Percentiles rank a stretch among this genome's conserved stretches.
These are phyloP conservation scores for Spondyliosoma cantharus DNA, from an alignment of 2,797 vertebrate genomes.

Conservation along the genomic window DNA sequence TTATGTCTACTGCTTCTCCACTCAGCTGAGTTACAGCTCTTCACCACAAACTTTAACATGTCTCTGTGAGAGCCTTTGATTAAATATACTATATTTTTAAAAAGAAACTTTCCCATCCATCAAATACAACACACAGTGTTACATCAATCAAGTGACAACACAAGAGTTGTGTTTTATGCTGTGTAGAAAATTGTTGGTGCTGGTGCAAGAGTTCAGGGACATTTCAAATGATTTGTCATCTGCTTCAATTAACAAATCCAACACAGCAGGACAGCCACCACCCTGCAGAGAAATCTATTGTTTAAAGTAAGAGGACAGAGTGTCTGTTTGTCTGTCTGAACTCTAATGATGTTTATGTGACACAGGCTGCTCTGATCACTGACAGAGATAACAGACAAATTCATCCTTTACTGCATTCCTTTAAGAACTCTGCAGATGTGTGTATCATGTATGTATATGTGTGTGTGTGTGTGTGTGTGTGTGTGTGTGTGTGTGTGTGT, in stretches of 20 bases:
- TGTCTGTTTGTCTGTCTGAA: constrained; percentile 27
- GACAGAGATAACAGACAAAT: constrained; percentile 29
- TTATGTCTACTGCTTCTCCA: background rate
- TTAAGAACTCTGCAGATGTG: constrained; percentile 5
- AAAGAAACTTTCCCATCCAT: background rate
- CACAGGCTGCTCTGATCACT: constrained; percentile 24
- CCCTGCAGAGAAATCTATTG: constrained; percentile 9
- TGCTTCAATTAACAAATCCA: background rate
- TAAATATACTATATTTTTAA: background rate
- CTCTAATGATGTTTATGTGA: constrained; percentile 60
- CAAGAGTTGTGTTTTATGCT: background rate
- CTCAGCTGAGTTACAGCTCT: background rate
- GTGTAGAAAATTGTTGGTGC: background rate
- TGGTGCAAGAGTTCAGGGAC: background rate
- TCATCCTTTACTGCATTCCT: constrained; percentile 43
- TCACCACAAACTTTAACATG: background rate
- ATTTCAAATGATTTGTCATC: background rate
- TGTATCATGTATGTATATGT: constrained; percentile 28
- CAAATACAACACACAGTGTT: background rate
- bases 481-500: constrained; percentile 8
- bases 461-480: constrained; percentile 7
- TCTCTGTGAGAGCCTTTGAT: background rate
- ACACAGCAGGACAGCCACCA: background rate
- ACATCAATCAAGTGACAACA: background rate
- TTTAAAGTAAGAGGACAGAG: constrained; percentile 7